Evolutionary conservation across 2,888 invertebrate genomes (phyloP).

Genomic region (Nematopogon swammerdamellus): DNA sequence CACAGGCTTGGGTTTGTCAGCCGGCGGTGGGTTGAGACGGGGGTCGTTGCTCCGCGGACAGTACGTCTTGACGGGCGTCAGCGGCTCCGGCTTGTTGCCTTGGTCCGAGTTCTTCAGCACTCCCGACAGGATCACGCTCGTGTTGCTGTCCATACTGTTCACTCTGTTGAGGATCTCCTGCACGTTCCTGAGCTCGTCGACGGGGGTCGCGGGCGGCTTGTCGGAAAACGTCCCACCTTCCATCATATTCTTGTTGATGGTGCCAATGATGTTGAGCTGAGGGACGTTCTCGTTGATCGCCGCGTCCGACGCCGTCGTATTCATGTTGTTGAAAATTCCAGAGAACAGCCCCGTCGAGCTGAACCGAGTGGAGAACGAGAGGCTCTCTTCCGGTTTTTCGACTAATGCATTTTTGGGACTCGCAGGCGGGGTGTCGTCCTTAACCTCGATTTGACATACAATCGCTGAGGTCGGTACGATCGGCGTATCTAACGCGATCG

Average conservation of each 20-base stretch:
- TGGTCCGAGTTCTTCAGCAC: conserved; percentile 31
- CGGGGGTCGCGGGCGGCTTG: conserved; percentile 33
- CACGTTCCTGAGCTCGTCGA: conserved; percentile 45
- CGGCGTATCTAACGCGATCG: no score
- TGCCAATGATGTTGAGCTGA: conserved; percentile 46
- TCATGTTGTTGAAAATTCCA: conserved; percentile 41
- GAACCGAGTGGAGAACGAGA: conserved; percentile 37
- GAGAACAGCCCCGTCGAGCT: conserved; percentile 43
- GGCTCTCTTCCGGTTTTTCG: no score
- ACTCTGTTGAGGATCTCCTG: conserved; percentile 49
- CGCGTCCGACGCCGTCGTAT: conserved; percentile 28
- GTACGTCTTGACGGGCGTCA: conserved; percentile 17
- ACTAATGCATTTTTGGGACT: no score
- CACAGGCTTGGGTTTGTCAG: conserved; percentile 47
- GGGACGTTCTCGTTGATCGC: conserved; percentile 39
- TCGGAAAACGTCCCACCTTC: conserved; percentile 36
- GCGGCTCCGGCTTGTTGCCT: conserved; percentile 17
- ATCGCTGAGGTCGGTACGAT: no score
- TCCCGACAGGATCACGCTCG: conserved; percentile 46
- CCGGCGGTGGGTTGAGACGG: conserved; percentile 42
- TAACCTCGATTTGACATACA: no score
- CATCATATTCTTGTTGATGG: conserved; percentile 50
- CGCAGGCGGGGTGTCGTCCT: no score
- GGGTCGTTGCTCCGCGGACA: conserved; percentile 32
- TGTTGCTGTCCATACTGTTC: conserved; percentile 51